Evolutionary conservation across 2,888 invertebrate species (phyloP).

Genomic region (Rhagium mordax): DNA sequence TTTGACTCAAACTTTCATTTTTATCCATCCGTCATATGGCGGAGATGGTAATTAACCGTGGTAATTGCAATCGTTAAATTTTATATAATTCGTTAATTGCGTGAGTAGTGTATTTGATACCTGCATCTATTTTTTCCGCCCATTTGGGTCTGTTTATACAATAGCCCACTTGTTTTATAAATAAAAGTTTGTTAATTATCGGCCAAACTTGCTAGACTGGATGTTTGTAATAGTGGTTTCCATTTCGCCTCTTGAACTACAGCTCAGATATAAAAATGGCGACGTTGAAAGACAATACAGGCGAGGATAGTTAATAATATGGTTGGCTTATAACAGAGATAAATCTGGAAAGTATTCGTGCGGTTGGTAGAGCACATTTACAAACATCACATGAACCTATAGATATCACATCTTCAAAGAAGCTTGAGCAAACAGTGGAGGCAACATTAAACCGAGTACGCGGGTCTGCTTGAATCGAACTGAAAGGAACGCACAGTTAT

Average conservation of each 20-base stretch:
- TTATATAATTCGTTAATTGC: background rate
- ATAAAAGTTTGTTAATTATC: too few relatives aligned
- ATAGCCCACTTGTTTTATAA: too few relatives aligned
- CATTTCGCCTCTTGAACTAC: too few relatives aligned
- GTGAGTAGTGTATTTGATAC: background rate
- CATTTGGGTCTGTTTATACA: too few relatives aligned
- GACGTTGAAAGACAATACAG: background rate
- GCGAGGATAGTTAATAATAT: constrained; percentile 1
- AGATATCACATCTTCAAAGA: constrained; percentile 40
- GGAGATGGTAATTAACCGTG: background rate
- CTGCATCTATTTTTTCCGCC: too few relatives aligned
- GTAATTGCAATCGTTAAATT: background rate
- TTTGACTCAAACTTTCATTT: background rate
- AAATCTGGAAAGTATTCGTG: constrained; percentile 10
- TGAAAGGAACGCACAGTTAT: constrained; percentile 61
- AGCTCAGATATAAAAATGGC: background rate
- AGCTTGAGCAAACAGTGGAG: constrained; percentile 38
- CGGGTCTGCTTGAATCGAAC: constrained; percentile 32
- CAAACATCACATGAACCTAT: constrained; percentile 27
- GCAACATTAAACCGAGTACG: constrained; percentile 39
- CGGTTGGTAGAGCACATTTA: constrained; percentile 18
- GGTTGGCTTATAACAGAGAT: background rate
- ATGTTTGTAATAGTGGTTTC: too few relatives aligned
- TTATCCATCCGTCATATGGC: background rate
- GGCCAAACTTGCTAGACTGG: too few relatives aligned